phyloP scores from a whole-genome alignment of 2,888 invertebrate genomes.

The Heliothis peltigera region DNA sequence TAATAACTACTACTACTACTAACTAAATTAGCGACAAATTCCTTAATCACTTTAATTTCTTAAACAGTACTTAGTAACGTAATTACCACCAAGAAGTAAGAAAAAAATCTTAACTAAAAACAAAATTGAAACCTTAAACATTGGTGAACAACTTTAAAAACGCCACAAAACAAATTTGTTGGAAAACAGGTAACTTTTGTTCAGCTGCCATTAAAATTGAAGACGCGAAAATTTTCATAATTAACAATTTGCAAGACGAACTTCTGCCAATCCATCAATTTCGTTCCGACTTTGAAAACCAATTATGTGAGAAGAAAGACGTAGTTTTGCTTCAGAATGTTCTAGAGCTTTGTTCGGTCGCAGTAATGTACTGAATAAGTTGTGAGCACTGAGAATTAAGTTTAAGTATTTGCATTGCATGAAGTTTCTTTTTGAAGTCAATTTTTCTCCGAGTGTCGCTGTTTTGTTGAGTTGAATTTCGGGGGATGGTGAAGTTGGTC shows the following conservation, averaged over 20 bases:
- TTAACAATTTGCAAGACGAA: constrained; percentile 82
- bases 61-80: no score
- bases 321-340: constrained; percentile 48
- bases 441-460: constrained; percentile 28
- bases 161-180: constrained; percentile 68
- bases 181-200: constrained; percentile 67
- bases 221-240: constrained; percentile 78
- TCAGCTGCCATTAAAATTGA: constrained; percentile 66
- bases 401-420: constrained; percentile 57
- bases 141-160: constrained; percentile 67
- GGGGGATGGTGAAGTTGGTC: constrained; percentile 18
- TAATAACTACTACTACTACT: no score
- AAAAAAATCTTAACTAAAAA: constrained; percentile 50
- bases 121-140: constrained; percentile 47
- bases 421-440: constrained; percentile 42
- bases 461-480: constrained; percentile 24
- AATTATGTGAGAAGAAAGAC: constrained; percentile 74
- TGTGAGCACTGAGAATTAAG: constrained; percentile 52
- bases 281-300: constrained; percentile 72
- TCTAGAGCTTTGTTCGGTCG: constrained; percentile 38
- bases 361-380: constrained; percentile 58
- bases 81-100: constrained; percentile 35
- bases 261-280: constrained; percentile 84
- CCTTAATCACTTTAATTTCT: no score
- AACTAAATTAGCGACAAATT: no score